phyloP scores from a whole-genome alignment of 37 sponge, comb jelly and placozoan species.

The Hormiphora californensis region DNA sequence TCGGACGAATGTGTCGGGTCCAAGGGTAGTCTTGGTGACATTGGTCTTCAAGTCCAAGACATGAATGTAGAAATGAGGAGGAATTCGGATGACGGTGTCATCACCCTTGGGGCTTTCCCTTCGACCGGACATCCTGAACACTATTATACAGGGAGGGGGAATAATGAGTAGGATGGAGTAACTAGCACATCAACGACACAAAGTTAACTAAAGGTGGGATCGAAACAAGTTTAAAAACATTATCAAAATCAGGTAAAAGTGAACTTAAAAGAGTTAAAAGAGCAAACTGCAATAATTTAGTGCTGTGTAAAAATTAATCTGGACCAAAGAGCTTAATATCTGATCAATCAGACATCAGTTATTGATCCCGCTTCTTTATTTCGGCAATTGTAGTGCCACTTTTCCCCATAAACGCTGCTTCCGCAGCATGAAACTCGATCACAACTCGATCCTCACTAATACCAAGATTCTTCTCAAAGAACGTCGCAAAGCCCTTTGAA shows the following conservation, averaged over 20 bases:
- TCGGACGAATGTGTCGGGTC: conserved; percentile 94
- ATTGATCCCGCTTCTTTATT: neutral
- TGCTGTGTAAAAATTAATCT: too few species aligned
- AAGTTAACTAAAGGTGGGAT: neutral
- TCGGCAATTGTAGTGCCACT: conserved; percentile 37
- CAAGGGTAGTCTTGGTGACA: conserved; percentile 77
- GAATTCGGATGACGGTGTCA: conserved; percentile 93
- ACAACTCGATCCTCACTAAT: neutral
- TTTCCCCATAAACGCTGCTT: neutral
- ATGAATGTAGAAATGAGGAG: conserved; percentile 98
- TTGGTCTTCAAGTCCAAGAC: conserved; percentile 98
- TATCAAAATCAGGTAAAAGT: neutral
- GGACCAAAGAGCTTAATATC: too few species aligned
- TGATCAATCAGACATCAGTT: too few species aligned
- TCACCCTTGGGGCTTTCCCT: conserved; percentile 8
- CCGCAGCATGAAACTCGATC: neutral
- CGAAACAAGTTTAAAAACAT: neutral
- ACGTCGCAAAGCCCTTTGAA: neutral
- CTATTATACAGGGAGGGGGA: neutral
- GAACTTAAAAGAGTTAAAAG: neutral
- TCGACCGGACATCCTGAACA: neutral
- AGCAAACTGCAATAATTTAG: too few species aligned
- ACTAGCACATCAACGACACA: neutral
- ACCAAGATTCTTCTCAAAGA: neutral
- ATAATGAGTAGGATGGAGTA: neutral